These are phyloP conservation scores for Platynereis dumerilii DNA, from an alignment of 2,888 invertebrate species.

Conservation along the genomic window DNA sequence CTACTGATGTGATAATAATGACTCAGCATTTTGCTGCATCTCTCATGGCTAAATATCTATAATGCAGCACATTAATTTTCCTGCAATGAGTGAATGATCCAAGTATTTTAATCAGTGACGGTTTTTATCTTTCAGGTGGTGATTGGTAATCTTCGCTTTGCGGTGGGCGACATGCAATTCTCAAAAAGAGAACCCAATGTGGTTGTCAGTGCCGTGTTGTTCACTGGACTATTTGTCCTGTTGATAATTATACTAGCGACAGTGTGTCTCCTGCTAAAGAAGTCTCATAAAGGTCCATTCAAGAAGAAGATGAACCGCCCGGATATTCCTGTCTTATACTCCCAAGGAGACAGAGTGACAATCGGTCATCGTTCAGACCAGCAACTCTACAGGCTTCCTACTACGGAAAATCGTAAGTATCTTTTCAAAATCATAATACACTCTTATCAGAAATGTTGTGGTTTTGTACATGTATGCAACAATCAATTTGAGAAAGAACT, in stretches of 20 bases:
- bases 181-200: slow-evolving; percentile 30
- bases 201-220: slow-evolving; percentile 39
- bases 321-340: slow-evolving; percentile 16
- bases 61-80: no score
- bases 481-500: no score
- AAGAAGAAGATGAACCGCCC: slow-evolving; percentile 39
- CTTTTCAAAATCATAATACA: no score
- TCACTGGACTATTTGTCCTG: slow-evolving; percentile 6
- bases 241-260: slow-evolving; percentile 42
- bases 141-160: slow-evolving; percentile 43
- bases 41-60: no score
- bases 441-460: no score
- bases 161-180: slow-evolving; percentile 47
- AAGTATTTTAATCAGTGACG: no score
- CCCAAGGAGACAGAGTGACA: slow-evolving; percentile 5
- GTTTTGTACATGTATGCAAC: no score
- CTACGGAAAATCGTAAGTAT: slow-evolving; percentile 11
- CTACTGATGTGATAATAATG: no score
- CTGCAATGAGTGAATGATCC: no score
- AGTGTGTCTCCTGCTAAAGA: slow-evolving; percentile 45
- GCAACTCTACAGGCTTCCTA: slow-evolving; percentile 3
- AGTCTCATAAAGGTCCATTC: slow-evolving; percentile 42
- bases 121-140: slow-evolving; percentile 43
- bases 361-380: background rate
- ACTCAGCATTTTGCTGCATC: no score